Evolutionary conservation across 2,113 vertebrate genomes (phyloP), one percentile per base, ranked within the genome.

Genomic region (Cynocephalus volans): DNA sequence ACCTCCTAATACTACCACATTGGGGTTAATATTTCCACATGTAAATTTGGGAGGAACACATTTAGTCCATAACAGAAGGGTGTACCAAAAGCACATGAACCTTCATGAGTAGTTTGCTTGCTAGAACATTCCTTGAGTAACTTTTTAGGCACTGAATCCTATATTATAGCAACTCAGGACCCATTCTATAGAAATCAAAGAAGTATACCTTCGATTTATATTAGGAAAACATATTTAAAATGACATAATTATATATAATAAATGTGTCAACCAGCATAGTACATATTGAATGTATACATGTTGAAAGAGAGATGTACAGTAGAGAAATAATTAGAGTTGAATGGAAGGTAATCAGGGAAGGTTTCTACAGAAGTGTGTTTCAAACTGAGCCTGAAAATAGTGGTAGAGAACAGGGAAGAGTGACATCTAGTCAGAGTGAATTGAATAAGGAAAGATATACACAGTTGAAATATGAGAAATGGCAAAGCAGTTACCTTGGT

Each of bases 401-500:
- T n/a, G 67, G 36, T 19, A 41, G 67, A 94, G 48, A 33, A 23
- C 52, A 86, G 17, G 67, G 8, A 91, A 86, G n/a, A 65, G 54
- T 45, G 31, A 83, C 15, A 77, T 80, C 36, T 56, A 82, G 28
- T 13, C 54, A 56, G 67, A 13, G 19, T 50, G 58, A 95, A 95
- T 70, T 87, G 85, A 65, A 81, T 84, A 33, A 81, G 18, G 33
- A 85, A 83, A 82, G 81, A 87, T 48, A 45, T 18, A 50, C 12
- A 88, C 54, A n/a, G 31, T 67, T 88, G 91, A 91, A 95, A 70
- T 77, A 76, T 96, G 90, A 96, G 67, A 97, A 93, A 90, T 82
- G 60, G 73, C 31, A 69, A 94, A 97, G 13, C 6, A 86, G 23
- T 80, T 50, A 84, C 50, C 50, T 95, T 77, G 54, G 19, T 75